Percentiles rank a stretch among this genome's conserved stretches.
phyloP scores from a whole-genome alignment of 2,113 vertebrate species.

The Prolemur simus region DNA sequence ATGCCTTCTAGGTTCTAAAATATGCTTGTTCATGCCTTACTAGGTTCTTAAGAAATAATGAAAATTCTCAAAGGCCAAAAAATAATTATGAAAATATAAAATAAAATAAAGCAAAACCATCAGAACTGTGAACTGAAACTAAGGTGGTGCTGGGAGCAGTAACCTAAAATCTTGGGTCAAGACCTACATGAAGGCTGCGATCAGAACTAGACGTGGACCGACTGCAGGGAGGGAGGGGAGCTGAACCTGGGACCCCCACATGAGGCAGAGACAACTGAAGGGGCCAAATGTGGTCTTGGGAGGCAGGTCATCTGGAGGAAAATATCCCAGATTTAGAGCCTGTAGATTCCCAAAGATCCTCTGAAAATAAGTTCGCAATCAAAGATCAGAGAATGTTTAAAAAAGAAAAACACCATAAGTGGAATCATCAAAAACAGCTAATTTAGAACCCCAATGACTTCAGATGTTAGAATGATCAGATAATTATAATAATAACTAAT shows the following conservation, averaged over 20 bases:
- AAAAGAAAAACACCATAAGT: background rate
- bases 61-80: background rate
- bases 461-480: background rate
- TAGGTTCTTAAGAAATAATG: background rate
- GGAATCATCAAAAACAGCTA: background rate
- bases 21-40: background rate
- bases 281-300: background rate
- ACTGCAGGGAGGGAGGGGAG: background rate
- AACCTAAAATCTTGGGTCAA: background rate
- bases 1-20: background rate
- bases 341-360: background rate
- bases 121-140: background rate
- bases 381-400: background rate
- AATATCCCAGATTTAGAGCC: background rate
- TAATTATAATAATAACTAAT: background rate
- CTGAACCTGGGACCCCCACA: background rate
- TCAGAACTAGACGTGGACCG: background rate
- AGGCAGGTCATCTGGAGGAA: background rate
- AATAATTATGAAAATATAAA: background rate
- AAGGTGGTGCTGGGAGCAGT: background rate
- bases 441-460: background rate
- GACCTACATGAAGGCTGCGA: background rate
- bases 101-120: background rate
- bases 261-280: background rate
- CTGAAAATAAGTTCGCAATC: background rate